Evolutionary conservation across 2,797 vertebrate species (phyloP), one percentile per base, ranked within the genome.

Genomic region (Crocodylus rhombifer): DNA sequence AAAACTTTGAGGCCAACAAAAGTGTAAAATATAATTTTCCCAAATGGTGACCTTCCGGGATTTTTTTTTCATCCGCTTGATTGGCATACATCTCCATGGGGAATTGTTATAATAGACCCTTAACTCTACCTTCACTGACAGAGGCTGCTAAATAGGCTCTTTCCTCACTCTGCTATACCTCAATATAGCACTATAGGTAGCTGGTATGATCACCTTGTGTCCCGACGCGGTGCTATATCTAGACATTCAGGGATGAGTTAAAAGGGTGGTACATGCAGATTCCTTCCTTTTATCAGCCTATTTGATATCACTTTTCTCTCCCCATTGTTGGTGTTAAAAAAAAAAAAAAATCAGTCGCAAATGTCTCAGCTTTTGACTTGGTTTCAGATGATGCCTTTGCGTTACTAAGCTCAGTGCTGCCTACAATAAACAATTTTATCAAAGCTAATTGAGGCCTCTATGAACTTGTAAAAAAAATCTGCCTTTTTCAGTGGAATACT

Each of bases 21-120:
- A 87, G 80, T 90, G 84, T 25, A 84, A 71, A 28, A 84, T 90
- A 80, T 81, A 28, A 71, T 84, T 94, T 95, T 94, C 92, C 88
- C 91, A 80, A 71, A 73, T 55, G 63, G 42, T 87, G 94, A 95
- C 94, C 83, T 94, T 88, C 80, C 77, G 64, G 67, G 83, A 57
- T 77, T 84, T 63, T 95, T 83, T 83, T 95, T 75, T 42, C 55
- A 42, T 80, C 30, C 80, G 87, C 23, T 87, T 87, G 91, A 92
- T 61, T 86, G 61, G 65, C 86, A 75, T 5, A 10, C 7, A 0
- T 65, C 91, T 95, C 82, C 84, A 26, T 62, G 75, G 91, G 88
- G 87, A 96, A 96, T 94, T 93, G 80, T 64, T 95, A 77, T 86
- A 82, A 91, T 61, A 95, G 90, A 91, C 74, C 61, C 87, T 56